Base-by-base conservation (phyloP, 2,888 invertebrate species). In the Geophilus truncorum region DNA sequence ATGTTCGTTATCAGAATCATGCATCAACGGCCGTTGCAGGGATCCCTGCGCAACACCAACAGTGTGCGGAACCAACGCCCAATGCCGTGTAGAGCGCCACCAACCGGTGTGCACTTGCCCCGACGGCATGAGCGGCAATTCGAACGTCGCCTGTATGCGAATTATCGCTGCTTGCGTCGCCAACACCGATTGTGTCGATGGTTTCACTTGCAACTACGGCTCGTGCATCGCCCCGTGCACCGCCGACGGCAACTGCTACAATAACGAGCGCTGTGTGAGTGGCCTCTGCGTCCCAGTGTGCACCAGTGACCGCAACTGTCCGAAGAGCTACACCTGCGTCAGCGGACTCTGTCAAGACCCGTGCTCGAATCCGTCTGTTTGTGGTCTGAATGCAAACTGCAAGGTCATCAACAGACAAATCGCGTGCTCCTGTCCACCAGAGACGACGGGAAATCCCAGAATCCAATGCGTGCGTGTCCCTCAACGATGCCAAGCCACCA, bases 201-300 rank as follows among this genome's bases (percentile, higher is more conserved):
- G 28, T 6, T 62, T 79, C 28, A 25, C 1, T 6, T 57, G 62
- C 34, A 21, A 79, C 18, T 62, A 62, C 23, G 62, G 79, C 18
- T 79, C 79, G 15, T 79, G 57, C 79, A 62, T 57, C 12, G 94
- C 94, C 79, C 94, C 94, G 88, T 95, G 95, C 86, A 92, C 91
- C 83, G 87, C 90, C 3, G 92, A 95, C 85, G 89, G 90, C 30
- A 92, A 95, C 83, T 96, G 96, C 88, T 94, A 95, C n/a, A 93
- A 93, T 86, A 93, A 95, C 85, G 93, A 93, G 87, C 90, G 90
- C 40, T 96, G 96, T 85, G 89, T 92, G 77, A 93, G 92, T 84
- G 91, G 91, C 83, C 93, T 93, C 85, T 95, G 95, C 85, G 89
- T 93, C 80, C 92, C 81, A n/a, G 82, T 82, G 9, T 82, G 82